A percentile compares a stretch with the other conserved stretches of the same genome.
Conservation (phyloP, 2,797 vertebrate species). For the Myripristis murdjan region DNA sequence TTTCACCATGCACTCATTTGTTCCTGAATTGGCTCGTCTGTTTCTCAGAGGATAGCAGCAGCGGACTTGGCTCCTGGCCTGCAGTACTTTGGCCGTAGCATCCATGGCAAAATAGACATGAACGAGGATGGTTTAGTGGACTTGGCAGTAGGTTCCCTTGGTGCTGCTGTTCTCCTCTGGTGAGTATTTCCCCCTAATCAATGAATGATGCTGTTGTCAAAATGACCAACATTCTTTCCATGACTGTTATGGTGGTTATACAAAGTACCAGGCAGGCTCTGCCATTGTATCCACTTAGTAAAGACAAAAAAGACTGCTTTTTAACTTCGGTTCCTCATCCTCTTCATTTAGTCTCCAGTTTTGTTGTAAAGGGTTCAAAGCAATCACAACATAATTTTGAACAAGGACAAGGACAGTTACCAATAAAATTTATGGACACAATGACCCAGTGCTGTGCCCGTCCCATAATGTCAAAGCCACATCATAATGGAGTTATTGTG, state of each 20-base stretch:
- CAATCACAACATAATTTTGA: too few species aligned
- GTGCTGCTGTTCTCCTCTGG: conserved; percentile 94
- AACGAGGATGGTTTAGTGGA: conserved; percentile 94
- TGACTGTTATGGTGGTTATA: not conserved
- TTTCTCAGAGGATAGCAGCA: conserved; percentile 91
- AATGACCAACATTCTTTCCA: not conserved
- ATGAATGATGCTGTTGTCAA: conserved; percentile 8
- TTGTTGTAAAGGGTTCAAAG: too few species aligned
- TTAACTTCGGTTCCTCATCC: too few species aligned
- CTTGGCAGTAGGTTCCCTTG: conserved; percentile 94
- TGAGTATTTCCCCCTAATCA: conserved; percentile 74
- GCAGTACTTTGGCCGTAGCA: conserved; percentile 95
- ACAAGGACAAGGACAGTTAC: too few species aligned
- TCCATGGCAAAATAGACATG: conserved; percentile 95
- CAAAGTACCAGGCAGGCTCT: not conserved
- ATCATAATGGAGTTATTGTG: too few species aligned
- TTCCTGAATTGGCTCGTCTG: conserved; percentile 6
- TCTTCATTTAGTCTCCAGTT: too few species aligned
- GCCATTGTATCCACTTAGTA: too few species aligned
- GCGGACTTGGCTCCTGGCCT: conserved; percentile 87
- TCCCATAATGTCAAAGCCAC: too few species aligned
- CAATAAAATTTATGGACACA: too few species aligned
- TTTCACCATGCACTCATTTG: not conserved
- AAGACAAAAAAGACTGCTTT: too few species aligned
- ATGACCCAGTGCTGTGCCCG: too few species aligned